phyloP scores from a whole-genome alignment of 2,113 vertebrate species.

The Brachyhypopomus gauderio region DNA sequence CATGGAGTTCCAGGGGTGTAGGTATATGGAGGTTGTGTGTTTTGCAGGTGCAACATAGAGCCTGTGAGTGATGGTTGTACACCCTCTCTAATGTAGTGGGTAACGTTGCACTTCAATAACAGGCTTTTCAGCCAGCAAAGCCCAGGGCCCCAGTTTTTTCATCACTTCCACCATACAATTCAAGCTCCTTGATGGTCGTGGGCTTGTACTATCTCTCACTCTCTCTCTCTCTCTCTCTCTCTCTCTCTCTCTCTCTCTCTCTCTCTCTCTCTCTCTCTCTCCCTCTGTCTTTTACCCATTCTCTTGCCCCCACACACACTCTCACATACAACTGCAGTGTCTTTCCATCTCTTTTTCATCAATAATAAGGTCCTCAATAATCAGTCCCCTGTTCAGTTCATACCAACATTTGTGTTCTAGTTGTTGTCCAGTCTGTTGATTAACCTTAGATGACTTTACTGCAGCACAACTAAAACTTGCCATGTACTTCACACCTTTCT shows the following conservation, averaged over 20 bases:
- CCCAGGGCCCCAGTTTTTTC: neutral
- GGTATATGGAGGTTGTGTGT: neutral
- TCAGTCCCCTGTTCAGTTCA: conserved; percentile 8
- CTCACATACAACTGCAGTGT: too few species aligned
- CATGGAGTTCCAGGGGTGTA: neutral
- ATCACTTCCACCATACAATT: neutral
- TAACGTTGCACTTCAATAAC: conserved; percentile 3
- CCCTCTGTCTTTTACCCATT: neutral
- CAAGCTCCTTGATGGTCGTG: neutral
- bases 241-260: neutral
- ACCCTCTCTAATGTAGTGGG: neutral
- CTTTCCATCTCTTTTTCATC: too few species aligned
- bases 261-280: neutral
- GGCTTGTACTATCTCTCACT: neutral
- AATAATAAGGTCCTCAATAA: conserved; percentile 40
- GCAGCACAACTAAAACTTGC: conserved; percentile 6
- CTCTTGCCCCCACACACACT: too few species aligned
- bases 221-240: neutral
- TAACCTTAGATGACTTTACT: conserved; percentile 34
- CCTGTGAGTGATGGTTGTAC: neutral
- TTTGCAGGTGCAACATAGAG: conserved; percentile 16
- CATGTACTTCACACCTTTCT: neutral
- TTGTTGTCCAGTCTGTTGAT: conserved; percentile 21
- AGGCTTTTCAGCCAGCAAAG: neutral
- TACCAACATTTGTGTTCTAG: neutral